phyloP scores from a whole-genome alignment of 2,888 invertebrate genomes.

The Zele albiditarsus region DNA sequence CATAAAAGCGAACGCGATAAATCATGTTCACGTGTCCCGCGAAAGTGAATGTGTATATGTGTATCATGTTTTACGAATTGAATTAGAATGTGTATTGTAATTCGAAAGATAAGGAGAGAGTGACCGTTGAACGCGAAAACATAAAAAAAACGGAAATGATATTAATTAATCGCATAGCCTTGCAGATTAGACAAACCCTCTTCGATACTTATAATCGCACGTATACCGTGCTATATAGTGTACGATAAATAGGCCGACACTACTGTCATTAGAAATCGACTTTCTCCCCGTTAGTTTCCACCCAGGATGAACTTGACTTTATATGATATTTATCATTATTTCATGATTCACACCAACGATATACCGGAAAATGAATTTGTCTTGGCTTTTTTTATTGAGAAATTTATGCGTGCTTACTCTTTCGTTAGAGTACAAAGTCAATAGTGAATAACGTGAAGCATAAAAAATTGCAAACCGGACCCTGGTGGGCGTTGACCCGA shows the following conservation, averaged over 20 bases:
- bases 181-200: not conserved
- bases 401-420: not conserved
- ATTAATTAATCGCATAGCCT: not conserved
- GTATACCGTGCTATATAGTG: conserved; percentile 14
- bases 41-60: not conserved
- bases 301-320: conserved; percentile 56
- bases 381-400: not conserved
- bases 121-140: not conserved
- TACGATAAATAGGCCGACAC: conserved; percentile 29
- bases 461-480: conserved; percentile 19
- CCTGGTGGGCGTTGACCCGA: conserved; percentile 14
- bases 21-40: not conserved
- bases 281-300: conserved; percentile 56
- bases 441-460: not conserved
- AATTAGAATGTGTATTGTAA: not conserved
- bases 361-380: not conserved
- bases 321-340: conserved; percentile 47
- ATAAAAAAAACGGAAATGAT: not conserved
- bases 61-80: not conserved
- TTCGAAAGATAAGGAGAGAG: not conserved
- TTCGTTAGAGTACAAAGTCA: not conserved
- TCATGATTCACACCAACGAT: conserved; percentile 22
- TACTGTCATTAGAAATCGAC: conserved; percentile 50
- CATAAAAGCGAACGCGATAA: not conserved
- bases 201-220: conserved; percentile 18